A percentile compares a stretch with the other conserved stretches of the same genome.
These are phyloP conservation scores for Dryobotodes eremita DNA, from an alignment of 2,888 invertebrate genomes.

Conservation along the genomic window DNA sequence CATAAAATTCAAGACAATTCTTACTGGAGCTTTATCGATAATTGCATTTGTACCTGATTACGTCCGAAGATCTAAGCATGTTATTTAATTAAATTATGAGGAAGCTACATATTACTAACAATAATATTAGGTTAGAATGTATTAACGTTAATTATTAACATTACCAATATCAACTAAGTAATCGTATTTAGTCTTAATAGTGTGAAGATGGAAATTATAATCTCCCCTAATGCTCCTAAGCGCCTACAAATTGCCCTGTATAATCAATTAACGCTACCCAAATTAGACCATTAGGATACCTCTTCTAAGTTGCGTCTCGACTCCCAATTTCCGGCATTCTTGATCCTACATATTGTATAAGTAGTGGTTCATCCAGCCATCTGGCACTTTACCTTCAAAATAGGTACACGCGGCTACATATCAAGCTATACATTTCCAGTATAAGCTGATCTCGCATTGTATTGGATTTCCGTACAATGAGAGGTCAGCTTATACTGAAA, in stretches of 20 bases:
- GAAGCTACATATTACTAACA: background rate
- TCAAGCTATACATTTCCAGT: no score
- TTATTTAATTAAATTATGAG: background rate
- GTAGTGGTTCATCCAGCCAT: background rate
- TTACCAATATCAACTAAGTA: background rate
- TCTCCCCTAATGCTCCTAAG: constrained; percentile 19
- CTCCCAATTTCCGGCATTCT: constrained; percentile 30
- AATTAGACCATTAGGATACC: constrained; percentile 17
- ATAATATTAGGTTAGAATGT: background rate
- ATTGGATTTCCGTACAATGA: no score
- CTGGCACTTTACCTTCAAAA: background rate
- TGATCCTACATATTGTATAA: background rate
- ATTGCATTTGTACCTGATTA: background rate
- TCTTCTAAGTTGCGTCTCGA: constrained; percentile 7
- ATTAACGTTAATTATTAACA: background rate
- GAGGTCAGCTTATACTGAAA: no score
- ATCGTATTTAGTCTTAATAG: constrained; percentile 25
- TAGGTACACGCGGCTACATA: no score
- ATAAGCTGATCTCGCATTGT: no score
- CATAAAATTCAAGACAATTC: background rate
- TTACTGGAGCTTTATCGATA: background rate
- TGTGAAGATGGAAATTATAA: constrained; percentile 24
- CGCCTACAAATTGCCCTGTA: constrained; percentile 2
- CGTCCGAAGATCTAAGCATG: background rate
- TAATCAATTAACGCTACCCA: constrained; percentile 39